Evolutionary conservation across 2,797 vertebrate species (phyloP).

Genomic region (Fratercula arctica): DNA sequence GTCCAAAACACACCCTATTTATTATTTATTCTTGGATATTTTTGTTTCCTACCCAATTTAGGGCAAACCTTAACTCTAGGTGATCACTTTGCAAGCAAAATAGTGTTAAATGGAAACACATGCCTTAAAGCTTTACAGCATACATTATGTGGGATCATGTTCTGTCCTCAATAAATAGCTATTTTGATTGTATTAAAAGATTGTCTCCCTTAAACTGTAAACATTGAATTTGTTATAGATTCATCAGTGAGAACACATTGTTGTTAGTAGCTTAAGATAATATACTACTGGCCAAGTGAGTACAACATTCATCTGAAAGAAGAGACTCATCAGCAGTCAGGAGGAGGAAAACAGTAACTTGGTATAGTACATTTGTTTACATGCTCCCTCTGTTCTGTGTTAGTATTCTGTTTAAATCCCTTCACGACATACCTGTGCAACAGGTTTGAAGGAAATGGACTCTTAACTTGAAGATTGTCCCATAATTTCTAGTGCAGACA

Average conservation of each 20-base stretch:
- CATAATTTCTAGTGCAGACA: background rate
- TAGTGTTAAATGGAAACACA: conserved; percentile 59
- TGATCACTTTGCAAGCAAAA: conserved; percentile 61
- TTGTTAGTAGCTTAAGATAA: background rate
- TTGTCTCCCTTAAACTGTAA: background rate
- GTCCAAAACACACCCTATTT: conserved; percentile 34
- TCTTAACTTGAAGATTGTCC: background rate
- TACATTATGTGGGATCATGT: background rate
- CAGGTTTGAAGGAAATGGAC: background rate
- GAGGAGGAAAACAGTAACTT: background rate
- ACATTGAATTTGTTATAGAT: background rate
- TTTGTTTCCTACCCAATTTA: conserved; percentile 41
- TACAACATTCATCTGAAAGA: background rate
- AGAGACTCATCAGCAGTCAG: background rate
- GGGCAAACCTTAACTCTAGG: conserved; percentile 18
- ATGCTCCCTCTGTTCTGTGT: background rate
- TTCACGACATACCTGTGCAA: background rate
- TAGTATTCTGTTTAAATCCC: background rate
- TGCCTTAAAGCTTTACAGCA: background rate
- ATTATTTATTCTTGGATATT: conserved; percentile 54
- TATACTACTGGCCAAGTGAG: background rate
- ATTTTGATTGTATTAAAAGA: conserved; percentile 32
- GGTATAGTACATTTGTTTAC: background rate
- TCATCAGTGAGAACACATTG: background rate
- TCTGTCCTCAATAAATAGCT: conserved; percentile 23